phyloP scores from a whole-genome alignment of 2,113 vertebrate genomes.

The Myiozetetes cayanensis region DNA sequence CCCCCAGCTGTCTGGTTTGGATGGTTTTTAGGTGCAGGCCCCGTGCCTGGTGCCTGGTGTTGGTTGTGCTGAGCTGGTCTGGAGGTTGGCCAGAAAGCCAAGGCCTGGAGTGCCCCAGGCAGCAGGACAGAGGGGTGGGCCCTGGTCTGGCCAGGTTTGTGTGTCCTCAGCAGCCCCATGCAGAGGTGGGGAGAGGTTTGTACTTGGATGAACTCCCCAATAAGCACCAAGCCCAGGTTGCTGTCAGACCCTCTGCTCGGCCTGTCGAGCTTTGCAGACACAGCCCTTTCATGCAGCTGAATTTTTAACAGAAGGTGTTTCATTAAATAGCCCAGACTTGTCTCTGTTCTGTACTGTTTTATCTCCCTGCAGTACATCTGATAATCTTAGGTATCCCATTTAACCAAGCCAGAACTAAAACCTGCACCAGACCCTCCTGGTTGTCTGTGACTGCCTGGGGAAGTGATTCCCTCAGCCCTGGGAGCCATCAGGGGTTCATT shows the following conservation, averaged over 20 bases:
- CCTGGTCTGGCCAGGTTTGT: neutral
- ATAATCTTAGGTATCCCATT: neutral
- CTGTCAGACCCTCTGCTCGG: neutral
- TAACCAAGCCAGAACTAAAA: conserved; percentile 52
- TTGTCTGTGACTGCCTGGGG: conserved; percentile 11
- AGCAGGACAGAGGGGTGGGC: neutral
- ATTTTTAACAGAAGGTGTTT: conserved; percentile 56
- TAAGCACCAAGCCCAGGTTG: neutral
- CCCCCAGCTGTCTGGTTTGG: neutral
- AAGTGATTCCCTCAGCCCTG: neutral
- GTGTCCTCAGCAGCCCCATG: neutral
- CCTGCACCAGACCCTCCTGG: conserved; percentile 30
- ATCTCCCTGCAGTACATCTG: conserved; percentile 15
- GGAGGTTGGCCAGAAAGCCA: neutral
- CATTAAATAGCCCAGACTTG: conserved; percentile 42
- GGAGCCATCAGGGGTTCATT: neutral
- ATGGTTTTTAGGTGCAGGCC: neutral
- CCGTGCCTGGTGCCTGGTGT: neutral
- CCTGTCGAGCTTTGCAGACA: neutral
- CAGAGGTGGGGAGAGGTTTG: neutral
- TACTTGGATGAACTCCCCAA: neutral
- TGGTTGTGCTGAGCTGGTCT: neutral
- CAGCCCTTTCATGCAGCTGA: neutral
- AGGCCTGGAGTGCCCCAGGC: neutral
- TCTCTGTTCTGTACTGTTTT: neutral